Evolutionary conservation across 1,140 invertebrate species (phyloP), one percentile per base, ranked within the genome.

Genomic region (Eurytemora carolleeae): DNA sequence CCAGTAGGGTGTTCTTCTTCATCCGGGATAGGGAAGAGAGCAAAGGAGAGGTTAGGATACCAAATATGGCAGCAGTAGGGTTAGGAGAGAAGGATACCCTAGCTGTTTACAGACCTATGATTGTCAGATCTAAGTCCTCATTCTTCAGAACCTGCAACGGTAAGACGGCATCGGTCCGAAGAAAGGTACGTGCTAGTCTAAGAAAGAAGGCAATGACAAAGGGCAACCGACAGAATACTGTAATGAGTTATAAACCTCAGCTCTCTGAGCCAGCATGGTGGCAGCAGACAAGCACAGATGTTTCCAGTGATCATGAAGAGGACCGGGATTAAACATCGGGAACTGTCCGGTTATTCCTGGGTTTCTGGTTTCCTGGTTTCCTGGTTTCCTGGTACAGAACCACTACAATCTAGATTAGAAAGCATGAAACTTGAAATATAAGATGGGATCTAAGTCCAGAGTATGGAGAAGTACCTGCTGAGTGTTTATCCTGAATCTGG

Each of bases 51-150:
- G 58, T 59, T 12, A 16, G 58, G n/a, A 17, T 59, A 25, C 58
- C 58, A 12, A 59, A 22, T 15, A 24, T 59, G 22, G 22, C 22
- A 26, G 58, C 22, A 22, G 58, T 31, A 19, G 58, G 58, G 17
- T n/a, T 59, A 15, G 58, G 58, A 16, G 58, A 59, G 23, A 59
- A 59, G 26, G 25, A 59, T 31, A 31, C 22, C 23, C 58, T 59
- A n/a, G 24, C 22, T 3, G 58, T 59, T 18, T 59, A 59, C 58
- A 22, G 25, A 18, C 58, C 58, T n/a, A 59, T 25, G 19, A 31
- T 59, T 2, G 26, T 25, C 25, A 22, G 58, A 24, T 24, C 2
- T 25, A 22, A 59, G 31, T 24, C 58, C n/a, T 59, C 58, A 18
- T 59, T 59, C 21, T 59, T 59, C 58, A 16, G 58, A 17, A 44